Conservation (phyloP, 1,140 invertebrate genomes). For the Trypoxylus dichotomus region DNA sequence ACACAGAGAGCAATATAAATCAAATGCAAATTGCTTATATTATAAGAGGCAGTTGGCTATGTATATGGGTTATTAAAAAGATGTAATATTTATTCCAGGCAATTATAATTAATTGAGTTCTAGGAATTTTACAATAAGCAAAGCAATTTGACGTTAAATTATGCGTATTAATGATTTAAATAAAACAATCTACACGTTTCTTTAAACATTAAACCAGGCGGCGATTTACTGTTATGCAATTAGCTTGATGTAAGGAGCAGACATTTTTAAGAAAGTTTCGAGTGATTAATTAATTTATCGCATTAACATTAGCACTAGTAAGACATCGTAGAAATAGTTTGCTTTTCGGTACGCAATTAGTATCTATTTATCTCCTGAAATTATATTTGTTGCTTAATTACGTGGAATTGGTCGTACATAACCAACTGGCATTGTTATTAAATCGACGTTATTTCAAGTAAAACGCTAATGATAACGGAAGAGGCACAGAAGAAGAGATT, state of each 20-base stretch:
- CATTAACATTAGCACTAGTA: no score
- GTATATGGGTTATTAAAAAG: not conserved
- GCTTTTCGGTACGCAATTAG: no score
- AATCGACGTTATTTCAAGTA: no score
- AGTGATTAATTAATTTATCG: no score
- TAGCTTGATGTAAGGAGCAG: not conserved
- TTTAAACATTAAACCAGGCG: not conserved
- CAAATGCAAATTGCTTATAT: conserved; percentile 19
- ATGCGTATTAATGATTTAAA: conserved; percentile 4
- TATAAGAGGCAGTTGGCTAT: conserved; percentile 5
- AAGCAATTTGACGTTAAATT: conserved; percentile 25
- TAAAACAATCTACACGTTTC: not conserved
- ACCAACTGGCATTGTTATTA: no score
- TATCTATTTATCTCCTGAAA: no score
- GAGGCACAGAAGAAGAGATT: no score
- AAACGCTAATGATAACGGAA: no score
- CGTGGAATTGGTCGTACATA: no score
- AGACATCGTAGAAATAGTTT: no score
- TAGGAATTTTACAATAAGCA: conserved; percentile 15
- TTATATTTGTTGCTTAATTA: no score
- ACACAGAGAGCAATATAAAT: conserved; percentile 2
- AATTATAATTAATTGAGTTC: conserved; percentile 24
- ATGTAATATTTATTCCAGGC: not conserved
- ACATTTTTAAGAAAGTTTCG: not conserved
- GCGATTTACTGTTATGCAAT: not conserved